Evolutionary conservation across 2,113 vertebrate species (phyloP).

Genomic region (Prunella himalayana): DNA sequence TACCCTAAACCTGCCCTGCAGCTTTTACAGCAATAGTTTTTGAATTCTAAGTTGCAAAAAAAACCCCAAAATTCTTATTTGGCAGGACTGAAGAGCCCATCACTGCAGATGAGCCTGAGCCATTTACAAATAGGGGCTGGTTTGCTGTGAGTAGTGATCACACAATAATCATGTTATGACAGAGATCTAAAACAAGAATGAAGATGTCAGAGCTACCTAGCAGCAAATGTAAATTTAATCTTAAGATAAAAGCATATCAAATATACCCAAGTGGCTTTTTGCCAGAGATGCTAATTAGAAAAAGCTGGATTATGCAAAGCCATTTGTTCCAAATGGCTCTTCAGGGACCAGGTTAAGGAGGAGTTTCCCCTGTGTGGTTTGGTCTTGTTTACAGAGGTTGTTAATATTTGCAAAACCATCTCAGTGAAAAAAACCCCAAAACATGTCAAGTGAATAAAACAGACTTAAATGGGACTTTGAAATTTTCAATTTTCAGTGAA

Average conservation of each 20-base stretch:
- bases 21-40: neutral
- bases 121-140: neutral
- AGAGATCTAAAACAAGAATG: constrained; percentile 20
- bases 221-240: constrained; percentile 44
- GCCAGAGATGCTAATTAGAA: constrained; percentile 58
- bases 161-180: neutral
- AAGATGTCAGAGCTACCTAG: constrained; percentile 39
- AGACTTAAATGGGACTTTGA: neutral
- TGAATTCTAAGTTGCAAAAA: neutral
- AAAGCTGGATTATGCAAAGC: neutral
- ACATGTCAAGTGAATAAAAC: neutral
- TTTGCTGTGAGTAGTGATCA: neutral
- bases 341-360: constrained; percentile 25
- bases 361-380: constrained; percentile 13
- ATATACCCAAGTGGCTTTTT: constrained; percentile 41
- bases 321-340: constrained; percentile 41
- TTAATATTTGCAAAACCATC: constrained; percentile 35
- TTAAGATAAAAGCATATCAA: constrained; percentile 52
- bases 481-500: neutral
- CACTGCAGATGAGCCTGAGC: neutral
- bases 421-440: neutral
- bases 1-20: neutral
- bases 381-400: constrained; percentile 56
- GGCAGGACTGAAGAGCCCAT: neutral
- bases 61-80: neutral